Evolutionary conservation across 2,888 invertebrate species (phyloP), one percentile per base, ranked within the genome.

Genomic region (Epinotia bilunana): DNA sequence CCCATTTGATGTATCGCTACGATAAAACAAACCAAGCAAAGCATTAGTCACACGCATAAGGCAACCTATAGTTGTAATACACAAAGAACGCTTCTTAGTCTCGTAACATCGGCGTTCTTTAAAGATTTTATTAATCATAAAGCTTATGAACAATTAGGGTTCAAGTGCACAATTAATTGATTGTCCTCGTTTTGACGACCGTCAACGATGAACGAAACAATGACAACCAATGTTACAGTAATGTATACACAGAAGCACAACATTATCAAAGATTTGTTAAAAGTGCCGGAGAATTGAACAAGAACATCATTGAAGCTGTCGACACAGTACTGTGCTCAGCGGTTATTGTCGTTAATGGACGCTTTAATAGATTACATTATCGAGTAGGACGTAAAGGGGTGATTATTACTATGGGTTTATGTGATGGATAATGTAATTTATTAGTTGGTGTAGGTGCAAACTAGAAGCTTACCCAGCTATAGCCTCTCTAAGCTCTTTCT

Each of bases 401-500:
- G 77, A 83, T 84, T 65, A 75, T 74, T 74, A 75, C 75, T 72
- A 75, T 72, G 75, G 72, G 55, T 61, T 62, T 55, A 75, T 75
- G 57, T 49, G 77, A 83, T 84, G 86, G 87, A 90, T 90, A 91
- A 90, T 90, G 87, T 89, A 90, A 90, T 83, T 91, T 86, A 82
- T 80, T 84, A 85, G 87, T 87, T 85, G 83, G 84, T 83, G 86
- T 88, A 88, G 85, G 93, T 94, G 92, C 92, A 91, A 82, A 86
- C 92, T 91, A 91, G 83, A 94, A 91, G 96, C 97, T 95, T 95
- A 97, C 97, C 97, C 97, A 93, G 96, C 96, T 86, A 97, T 95
- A 86, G 97, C 97, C 92, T 97, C 96, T 90, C 96, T 96, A 91
- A 98, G 97, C 95, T 98, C 98, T 94, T 97, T 97, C 88, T 97